Evolutionary conservation across 1,140 invertebrate species (phyloP).

Genomic region (Ostrea edulis): DNA sequence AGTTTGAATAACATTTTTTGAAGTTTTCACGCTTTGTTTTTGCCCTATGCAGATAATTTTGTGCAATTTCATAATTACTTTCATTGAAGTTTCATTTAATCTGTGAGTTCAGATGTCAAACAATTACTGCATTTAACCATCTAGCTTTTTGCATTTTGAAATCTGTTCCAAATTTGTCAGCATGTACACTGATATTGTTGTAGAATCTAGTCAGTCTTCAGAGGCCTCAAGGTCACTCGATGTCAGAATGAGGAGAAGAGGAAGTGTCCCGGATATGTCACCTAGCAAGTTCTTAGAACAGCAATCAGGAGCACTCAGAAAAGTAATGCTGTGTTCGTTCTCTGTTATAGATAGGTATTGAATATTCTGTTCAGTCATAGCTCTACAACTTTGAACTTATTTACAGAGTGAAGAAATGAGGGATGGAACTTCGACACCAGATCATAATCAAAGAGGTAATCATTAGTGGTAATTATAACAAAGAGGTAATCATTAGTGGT

Average conservation of each 20-base stretch:
- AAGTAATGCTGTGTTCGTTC: not conserved
- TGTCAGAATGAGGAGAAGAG: conserved; percentile 48
- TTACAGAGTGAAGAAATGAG: conserved; percentile 6
- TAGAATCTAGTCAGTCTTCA: not conserved
- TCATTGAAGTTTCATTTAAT: too few species aligned
- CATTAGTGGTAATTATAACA: not conserved
- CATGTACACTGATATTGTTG: not conserved
- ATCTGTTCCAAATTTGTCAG: not conserved
- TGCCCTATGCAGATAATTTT: too few species aligned
- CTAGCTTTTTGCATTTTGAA: too few species aligned
- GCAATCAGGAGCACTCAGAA: not conserved
- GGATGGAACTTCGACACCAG: conserved; percentile 43
- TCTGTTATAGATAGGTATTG: not conserved
- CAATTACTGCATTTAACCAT: too few species aligned
- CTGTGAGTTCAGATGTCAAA: too few species aligned
- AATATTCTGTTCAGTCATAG: not conserved
- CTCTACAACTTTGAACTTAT: not conserved
- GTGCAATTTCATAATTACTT: too few species aligned
- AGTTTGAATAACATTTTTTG: too few species aligned
- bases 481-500: too few species aligned
- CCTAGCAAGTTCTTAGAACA: not conserved
- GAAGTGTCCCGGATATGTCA: conserved; percentile 64
- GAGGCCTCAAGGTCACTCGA: not conserved
- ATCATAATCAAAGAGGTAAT: conserved; percentile 41
- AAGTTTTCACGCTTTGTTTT: too few species aligned